phyloP scores from a whole-genome alignment of 2,888 invertebrate genomes.

The Drosophila leonis region DNA sequence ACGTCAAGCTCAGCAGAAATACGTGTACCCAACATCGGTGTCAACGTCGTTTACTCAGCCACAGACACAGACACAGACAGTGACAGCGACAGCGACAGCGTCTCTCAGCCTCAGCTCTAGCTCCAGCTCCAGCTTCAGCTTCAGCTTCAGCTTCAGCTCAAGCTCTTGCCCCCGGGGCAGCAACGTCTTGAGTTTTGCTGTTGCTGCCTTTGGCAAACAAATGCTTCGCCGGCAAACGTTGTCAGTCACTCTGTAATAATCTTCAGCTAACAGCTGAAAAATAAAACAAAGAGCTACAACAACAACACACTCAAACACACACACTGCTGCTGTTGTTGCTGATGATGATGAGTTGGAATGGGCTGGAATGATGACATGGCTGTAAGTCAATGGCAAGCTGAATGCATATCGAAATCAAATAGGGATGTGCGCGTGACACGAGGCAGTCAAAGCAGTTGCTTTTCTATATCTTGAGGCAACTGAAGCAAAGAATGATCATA shows the following conservation, averaged over 20 bases:
- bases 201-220: constrained; percentile 54
- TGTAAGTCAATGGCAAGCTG: constrained; percentile 61
- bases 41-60: constrained; percentile 23
- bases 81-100: not conserved
- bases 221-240: constrained; percentile 52
- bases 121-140: not conserved
- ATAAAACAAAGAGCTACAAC: constrained; percentile 25
- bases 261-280: constrained; percentile 63
- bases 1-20: constrained; percentile 67
- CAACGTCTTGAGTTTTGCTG: constrained; percentile 45
- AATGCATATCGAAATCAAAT: constrained; percentile 38
- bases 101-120: not conserved
- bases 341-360: constrained; percentile 58
- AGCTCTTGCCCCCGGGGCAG: constrained; percentile 30
- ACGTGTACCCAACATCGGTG: constrained; percentile 8
- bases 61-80: not conserved
- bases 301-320: constrained; percentile 16
- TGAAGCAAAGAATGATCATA: too few species aligned
- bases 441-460: not conserved
- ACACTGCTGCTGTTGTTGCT: constrained; percentile 32
- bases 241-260: constrained; percentile 69
- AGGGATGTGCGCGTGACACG: constrained; percentile 49
- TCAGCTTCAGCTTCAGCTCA: not conserved
- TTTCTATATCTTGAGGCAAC: too few species aligned
- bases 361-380: constrained; percentile 46